Evolutionary conservation across 35 echinoderm and acorn worm genomes (phyloP), one percentile per base, ranked within the genome.

Genomic region (Amphiura filiformis): DNA sequence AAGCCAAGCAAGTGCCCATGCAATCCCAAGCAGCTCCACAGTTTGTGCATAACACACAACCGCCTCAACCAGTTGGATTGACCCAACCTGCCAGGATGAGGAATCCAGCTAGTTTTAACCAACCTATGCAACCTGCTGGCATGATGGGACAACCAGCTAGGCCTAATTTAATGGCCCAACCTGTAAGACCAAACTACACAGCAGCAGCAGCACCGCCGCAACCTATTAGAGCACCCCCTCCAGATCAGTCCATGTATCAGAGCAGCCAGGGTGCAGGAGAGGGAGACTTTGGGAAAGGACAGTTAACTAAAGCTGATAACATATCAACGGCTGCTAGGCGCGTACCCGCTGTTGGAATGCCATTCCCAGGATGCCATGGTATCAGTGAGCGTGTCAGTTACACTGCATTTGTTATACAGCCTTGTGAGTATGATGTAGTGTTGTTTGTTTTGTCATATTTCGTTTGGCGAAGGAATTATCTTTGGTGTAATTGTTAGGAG

Each of bases 401-500:
- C 52, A 86, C 91, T 52, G 91, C 91, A 0, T 82, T 93, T 77
- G 57, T 93, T 32, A 83, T 93, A 37, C 76, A 79, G 49, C 65
- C 65, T 38, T 80, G 88, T 77, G 47, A 18, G 87, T 47, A 49
- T 34, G 12, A 9, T 31, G 15, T 37, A 22, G 17, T 80, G 17
- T 80, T 77, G 9, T 77, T 13, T 31, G 26, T 77, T 9, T 35
- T 77, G n/a, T n/a, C n/a, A n/a, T n/a, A n/a, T n/a, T n/a, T n/a
- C n/a, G n/a, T n/a, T n/a, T n/a, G n/a, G n/a, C n/a, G n/a, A n/a
- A n/a, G n/a, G n/a, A n/a, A n/a, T n/a, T n/a, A n/a, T n/a, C n/a
- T n/a, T n/a, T n/a, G n/a, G n/a, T n/a, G n/a, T n/a, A n/a, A n/a
- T n/a, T n/a, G n/a, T n/a, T n/a, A n/a, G n/a, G n/a, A n/a, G n/a